Evolutionary conservation across 2,113 vertebrate species (phyloP), one percentile per base, ranked within the genome.

Genomic region (Scomber japonicus): DNA sequence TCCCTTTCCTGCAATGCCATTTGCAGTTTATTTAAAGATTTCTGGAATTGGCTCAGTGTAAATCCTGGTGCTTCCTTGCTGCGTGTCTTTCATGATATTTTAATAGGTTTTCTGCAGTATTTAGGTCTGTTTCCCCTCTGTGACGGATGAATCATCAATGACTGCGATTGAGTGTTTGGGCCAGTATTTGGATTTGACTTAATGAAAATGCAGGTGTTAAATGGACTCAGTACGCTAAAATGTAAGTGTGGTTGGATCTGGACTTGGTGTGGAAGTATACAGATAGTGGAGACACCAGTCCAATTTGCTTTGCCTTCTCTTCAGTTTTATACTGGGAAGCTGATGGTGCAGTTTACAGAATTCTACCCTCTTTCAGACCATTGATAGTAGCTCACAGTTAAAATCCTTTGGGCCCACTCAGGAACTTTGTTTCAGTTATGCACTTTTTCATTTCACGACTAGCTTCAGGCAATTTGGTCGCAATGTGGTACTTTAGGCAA

Each of bases 21-120:
- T 45, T 44, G 16, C 48, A 64, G 3, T 61, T 70, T 81, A 46
- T 73, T 66, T 49, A 69, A 68, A 66, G 21, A 31, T 1, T 11
- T 31, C 0, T 69, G 27, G 14, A 54, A 48, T 30, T 16, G 27
- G 17, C 40, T 27, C 21, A 49, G 16, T 51, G 17, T 75, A 12
- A 75, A 21, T 49, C 14, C 45, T 59, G 70, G 5, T 21, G 24
- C 11, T 61, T 6, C 49, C 5, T 46, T 49, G 46, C 62, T 51
- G 67, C 2, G 2, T 21, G 24, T 19, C 13, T 66, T 45, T 53
- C 3, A 40, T 49, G 0, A 9, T 49, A 11, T 45, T 19, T 54
- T 21, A 13, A 13, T 60, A 27, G 11, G 3, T 66, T 7, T n/a
- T 15, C 44, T 53, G 13, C 30, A 15, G 16, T 50, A 24, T 35